Base-by-base conservation (phyloP, 2,797 vertebrate genomes). In the Bradypodion pumilum region DNA sequence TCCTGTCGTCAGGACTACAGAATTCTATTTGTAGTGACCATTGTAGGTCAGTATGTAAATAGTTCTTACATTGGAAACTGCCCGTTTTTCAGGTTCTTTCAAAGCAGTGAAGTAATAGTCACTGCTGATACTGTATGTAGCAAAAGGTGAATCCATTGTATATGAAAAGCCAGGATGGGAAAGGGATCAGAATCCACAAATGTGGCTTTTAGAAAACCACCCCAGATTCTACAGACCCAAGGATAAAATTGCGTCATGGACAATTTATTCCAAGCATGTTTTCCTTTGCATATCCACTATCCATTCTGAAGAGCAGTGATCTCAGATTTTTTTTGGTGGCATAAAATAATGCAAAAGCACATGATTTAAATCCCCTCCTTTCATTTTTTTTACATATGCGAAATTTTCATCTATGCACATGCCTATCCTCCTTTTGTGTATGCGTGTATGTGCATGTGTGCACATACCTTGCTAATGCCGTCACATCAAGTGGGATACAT, bases 41-140 rank as follows among this genome's bases (percentile, higher is more conserved):
- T 89, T 83, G 85, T 5, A 84, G 46, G 3, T 27, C 32, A 90
- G 88, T 90, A 85, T 32, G 69, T 32, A 84, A 81, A 89, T 80
- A 44, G 15, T 40, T 23, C 81, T 88, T 88, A 76, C 77, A 63
- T 89, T 84, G 90, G 69, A 91, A 82, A 83, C 46, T 10, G 27
- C 75, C 44, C 49, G 59, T 46, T 63, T 87, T 88, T 76, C 32
- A 85, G 73, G 73, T 81, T 44, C 49, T 12, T 78, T 46, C 72
- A 69, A n/a, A 37, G 74, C 62, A 46, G 69, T 49, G 49, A 81
- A 81, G 32, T 42, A 76, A 42, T 76, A 62, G 5, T 35, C 19
- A 69, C 1, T 44, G n/a, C 19, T 42, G 44, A 62, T 83, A n/a
- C n/a, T n/a, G n/a, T n/a, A 13, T 32, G 15, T 62, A 70, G 10